Evolutionary conservation across 2,113 vertebrate genomes (phyloP).

Genomic region (Sinocyclocheilus anshuiensis): DNA sequence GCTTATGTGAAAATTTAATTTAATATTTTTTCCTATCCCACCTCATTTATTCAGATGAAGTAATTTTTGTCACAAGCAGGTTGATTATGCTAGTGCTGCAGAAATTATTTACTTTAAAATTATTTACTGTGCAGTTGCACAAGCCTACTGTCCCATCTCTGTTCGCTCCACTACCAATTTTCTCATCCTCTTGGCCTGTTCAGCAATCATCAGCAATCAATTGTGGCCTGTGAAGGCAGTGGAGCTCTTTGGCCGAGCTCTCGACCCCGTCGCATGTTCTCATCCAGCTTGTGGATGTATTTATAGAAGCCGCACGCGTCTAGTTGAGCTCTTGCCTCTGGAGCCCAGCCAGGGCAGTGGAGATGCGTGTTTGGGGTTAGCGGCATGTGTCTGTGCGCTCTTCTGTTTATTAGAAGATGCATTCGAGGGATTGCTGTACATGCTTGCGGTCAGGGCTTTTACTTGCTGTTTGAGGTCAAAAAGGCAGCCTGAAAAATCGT

Average conservation of each 20-base stretch:
- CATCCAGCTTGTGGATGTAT: conserved; percentile 19
- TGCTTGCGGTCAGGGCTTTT: not conserved
- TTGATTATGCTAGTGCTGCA: not conserved
- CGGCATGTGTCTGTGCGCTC: not conserved
- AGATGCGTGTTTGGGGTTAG: not conserved
- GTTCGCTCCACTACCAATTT: not conserved
- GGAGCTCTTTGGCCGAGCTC: conserved; percentile 7
- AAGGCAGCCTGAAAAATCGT: not conserved
- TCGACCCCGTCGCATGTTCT: not conserved
- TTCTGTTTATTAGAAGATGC: conserved; percentile 1
- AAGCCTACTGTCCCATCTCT: not conserved
- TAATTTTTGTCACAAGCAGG: not conserved
- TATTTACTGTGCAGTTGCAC: no score
- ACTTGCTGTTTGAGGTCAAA: not conserved
- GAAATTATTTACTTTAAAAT: not conserved
- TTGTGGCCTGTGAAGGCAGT: not conserved
- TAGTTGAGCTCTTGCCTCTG: conserved; percentile 30
- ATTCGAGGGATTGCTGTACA: not conserved
- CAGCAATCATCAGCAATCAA: not conserved
- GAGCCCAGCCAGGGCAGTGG: conserved; percentile 23
- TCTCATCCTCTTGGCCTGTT: not conserved
- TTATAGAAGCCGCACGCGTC: conserved; percentile 49
- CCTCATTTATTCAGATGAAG: no score
- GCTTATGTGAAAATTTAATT: no score
- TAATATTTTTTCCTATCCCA: no score